These are phyloP conservation scores for Xenus cinereus DNA, from an alignment of 2,113 vertebrate species.

Conservation along the genomic window DNA sequence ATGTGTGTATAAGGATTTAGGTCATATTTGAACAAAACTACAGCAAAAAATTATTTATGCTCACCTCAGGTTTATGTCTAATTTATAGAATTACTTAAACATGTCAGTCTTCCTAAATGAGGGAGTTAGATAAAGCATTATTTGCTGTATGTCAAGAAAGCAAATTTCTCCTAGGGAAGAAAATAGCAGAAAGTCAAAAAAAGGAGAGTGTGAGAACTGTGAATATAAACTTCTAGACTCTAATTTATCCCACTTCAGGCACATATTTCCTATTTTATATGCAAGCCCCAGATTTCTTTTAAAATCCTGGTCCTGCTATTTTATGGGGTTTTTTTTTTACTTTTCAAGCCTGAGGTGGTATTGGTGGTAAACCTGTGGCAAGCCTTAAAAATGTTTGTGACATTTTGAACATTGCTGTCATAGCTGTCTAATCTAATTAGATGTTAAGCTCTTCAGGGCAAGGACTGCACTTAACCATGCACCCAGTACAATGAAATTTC, in stretches of 20 bases:
- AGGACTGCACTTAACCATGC: background rate
- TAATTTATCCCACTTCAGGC: background rate
- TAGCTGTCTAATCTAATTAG: background rate
- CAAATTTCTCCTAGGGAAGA: background rate
- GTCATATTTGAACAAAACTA: background rate
- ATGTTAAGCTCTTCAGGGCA: background rate
- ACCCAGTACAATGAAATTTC: background rate
- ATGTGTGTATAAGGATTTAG: background rate
- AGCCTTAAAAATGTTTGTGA: conserved; percentile 4
- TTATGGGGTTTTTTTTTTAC: background rate
- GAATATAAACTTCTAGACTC: background rate
- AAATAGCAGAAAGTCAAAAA: background rate
- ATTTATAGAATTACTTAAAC: background rate
- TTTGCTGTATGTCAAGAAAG: background rate
- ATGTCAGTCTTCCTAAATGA: background rate
- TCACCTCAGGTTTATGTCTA: background rate
- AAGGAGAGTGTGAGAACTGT: background rate
- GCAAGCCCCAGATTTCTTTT: background rate
- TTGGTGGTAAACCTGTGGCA: background rate
- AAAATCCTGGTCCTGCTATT: background rate
- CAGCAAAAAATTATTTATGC: background rate
- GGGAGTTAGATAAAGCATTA: background rate
- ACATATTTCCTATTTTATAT: background rate
- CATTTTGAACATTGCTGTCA: background rate
- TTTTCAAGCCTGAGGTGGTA: background rate